Base-by-base conservation (phyloP, 2,888 invertebrate species). In the Archips crataeganus region DNA sequence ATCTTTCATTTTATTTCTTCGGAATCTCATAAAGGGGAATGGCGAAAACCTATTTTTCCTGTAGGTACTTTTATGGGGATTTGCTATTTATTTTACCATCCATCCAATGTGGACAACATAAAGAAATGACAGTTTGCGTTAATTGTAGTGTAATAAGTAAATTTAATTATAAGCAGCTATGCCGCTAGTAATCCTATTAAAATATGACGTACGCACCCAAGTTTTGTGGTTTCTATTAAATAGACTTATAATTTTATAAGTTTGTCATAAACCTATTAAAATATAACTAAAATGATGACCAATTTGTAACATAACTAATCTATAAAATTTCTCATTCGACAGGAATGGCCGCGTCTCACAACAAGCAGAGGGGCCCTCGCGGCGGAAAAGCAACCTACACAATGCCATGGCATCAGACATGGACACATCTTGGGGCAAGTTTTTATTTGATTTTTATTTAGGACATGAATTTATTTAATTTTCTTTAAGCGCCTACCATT, bases 311-410 rank as follows among this genome's bases (percentile, higher is more conserved):
- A 39, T 39, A 39, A 39, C 6, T 39, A 39, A 39, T 39, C 5
- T 39, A 39, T 39, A 1, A 39, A 5, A 39, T 39, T 3, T 39
- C 4, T 39, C 39, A 39, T 51, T 66, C 39, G 68, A 76, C 85
- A 94, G 94, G 91, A 94, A 94, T 92, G 93, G 94, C 77, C 88
- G 91, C 74, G 81, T 92, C 71, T 94, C 94, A 78, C 87, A 94
- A 66, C 96, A 96, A 85, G 95, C 96, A 78, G 94, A 94, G 80
- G 97, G 97, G 74, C 97, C 97, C 23, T 96, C 96, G 74, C 94
- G 97, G 80, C 96, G 96, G 78, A 97, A 97, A 85, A 97, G 97
- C 86, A 97, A 97, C 83, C 92, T 97, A 70, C 95, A 97, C 84
- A 96, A 96, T 86, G 93, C 95, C 77, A 91, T 94, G 92, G 90